Conservation (phyloP, 2,797 vertebrate genomes). For the Notolepis coatsorum region DNA sequence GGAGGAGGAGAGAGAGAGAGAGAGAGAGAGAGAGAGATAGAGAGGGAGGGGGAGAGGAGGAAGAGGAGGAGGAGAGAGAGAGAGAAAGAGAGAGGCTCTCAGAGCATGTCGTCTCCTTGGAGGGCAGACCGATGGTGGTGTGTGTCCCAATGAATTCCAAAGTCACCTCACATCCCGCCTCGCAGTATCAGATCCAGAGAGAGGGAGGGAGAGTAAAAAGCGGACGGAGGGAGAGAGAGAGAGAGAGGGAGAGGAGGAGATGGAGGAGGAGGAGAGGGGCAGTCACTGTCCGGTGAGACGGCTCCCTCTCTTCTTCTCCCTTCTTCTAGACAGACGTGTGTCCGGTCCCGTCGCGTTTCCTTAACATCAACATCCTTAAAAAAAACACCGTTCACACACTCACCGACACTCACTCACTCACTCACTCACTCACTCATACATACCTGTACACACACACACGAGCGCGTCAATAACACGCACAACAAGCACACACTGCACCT, state of each 20-base stretch:
- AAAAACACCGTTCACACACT: conserved; percentile 34
- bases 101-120: conserved; percentile 63
- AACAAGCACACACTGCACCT: conserved; percentile 47
- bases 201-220: too few relatives aligned
- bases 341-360: conserved; percentile 57
- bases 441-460: conserved; percentile 15
- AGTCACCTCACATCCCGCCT: conserved; percentile 56
- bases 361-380: conserved; percentile 71
- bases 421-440: conserved; percentile 29
- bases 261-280: conserved; percentile 12
- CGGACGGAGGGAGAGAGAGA: conserved; percentile 21
- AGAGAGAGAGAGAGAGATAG: too few relatives aligned
- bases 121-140: conserved; percentile 15
- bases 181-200: conserved; percentile 41
- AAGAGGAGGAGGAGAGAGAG: conserved; percentile 15
- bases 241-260: conserved; percentile 13
- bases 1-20: background rate
- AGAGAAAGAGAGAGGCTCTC: conserved; percentile 39
- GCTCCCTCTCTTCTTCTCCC: conserved; percentile 53
- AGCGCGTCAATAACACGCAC: background rate
- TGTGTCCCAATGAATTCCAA: conserved; percentile 46
- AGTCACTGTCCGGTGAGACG: conserved; percentile 61
- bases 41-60: too few relatives aligned
- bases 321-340: conserved; percentile 65
- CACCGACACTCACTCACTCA: conserved; percentile 8